phyloP scores from a whole-genome alignment of 2,113 vertebrate species.

The Nasalis larvatus region DNA sequence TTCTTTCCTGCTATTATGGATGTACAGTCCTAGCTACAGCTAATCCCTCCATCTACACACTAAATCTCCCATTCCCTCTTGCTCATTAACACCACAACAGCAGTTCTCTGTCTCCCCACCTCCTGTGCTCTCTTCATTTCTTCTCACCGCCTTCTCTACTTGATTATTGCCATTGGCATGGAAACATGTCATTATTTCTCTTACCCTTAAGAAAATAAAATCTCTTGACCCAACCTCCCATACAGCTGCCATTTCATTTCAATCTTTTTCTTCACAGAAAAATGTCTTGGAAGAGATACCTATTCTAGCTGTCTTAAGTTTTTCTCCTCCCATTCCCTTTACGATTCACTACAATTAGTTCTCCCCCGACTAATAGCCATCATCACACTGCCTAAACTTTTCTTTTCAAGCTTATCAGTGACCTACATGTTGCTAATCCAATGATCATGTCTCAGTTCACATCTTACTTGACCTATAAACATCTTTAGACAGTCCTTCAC shows the following conservation, averaged over 20 bases:
- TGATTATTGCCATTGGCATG: background rate
- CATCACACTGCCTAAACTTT: background rate
- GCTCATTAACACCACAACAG: background rate
- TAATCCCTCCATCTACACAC: background rate
- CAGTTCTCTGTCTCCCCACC: background rate
- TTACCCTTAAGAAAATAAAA: background rate
- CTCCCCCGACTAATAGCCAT: background rate
- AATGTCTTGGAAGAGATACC: background rate
- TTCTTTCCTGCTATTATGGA: background rate
- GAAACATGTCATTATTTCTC: background rate
- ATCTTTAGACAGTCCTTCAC: background rate
- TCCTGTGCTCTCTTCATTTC: background rate
- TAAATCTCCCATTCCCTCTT: background rate
- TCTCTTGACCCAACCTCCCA: background rate
- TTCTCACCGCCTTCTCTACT: background rate
- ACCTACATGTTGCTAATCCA: background rate
- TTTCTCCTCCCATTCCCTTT: background rate
- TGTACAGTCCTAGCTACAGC: background rate
- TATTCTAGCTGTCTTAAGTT: background rate
- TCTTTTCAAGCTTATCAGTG: background rate
- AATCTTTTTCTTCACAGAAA: background rate
- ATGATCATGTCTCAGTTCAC: background rate
- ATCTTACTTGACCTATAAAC: background rate
- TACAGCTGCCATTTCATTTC: background rate
- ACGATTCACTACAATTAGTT: background rate